phyloP scores from a whole-genome alignment of 2,888 invertebrate genomes.

The Pemphredon lugubris region DNA sequence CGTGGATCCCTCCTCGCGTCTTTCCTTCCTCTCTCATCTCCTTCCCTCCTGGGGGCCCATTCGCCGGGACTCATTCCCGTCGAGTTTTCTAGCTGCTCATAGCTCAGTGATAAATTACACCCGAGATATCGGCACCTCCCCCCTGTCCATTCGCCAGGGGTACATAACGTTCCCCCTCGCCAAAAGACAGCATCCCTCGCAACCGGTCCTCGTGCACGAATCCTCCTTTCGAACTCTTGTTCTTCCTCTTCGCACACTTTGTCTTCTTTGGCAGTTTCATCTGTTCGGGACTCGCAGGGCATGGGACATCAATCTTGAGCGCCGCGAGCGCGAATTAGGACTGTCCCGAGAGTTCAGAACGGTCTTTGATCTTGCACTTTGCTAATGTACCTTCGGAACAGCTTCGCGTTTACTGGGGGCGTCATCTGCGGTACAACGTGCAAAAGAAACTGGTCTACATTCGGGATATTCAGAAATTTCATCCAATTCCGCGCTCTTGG shows the following conservation, averaged over 20 bases:
- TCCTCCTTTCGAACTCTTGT: constrained; percentile 38
- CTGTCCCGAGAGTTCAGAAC: neutral
- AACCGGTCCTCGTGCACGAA: constrained; percentile 35
- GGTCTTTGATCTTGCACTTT: constrained; percentile 2
- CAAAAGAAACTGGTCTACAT: no score
- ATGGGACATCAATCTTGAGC: constrained; percentile 61
- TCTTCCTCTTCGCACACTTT: constrained; percentile 44
- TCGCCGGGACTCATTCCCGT: constrained; percentile 15
- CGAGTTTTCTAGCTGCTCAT: constrained; percentile 50
- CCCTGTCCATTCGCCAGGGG: constrained; percentile 70
- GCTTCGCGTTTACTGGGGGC: no score
- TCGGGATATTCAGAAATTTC: no score
- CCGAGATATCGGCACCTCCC: constrained; percentile 77
- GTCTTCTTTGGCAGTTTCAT: constrained; percentile 61
- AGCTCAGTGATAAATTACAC: constrained; percentile 77
- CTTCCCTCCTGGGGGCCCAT: neutral
- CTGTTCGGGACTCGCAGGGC: constrained; percentile 30
- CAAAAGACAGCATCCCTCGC: constrained; percentile 49
- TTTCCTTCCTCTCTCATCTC: constrained; percentile 46
- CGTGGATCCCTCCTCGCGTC: constrained; percentile 16
- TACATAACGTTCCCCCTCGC: constrained; percentile 51
- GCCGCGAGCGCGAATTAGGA: constrained; percentile 44
- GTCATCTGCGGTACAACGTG: no score
- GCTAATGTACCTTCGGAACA: no score
- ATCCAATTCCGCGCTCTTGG: no score